phyloP scores from a whole-genome alignment of 2,888 invertebrate genomes.

The Mythimna loreyi region DNA sequence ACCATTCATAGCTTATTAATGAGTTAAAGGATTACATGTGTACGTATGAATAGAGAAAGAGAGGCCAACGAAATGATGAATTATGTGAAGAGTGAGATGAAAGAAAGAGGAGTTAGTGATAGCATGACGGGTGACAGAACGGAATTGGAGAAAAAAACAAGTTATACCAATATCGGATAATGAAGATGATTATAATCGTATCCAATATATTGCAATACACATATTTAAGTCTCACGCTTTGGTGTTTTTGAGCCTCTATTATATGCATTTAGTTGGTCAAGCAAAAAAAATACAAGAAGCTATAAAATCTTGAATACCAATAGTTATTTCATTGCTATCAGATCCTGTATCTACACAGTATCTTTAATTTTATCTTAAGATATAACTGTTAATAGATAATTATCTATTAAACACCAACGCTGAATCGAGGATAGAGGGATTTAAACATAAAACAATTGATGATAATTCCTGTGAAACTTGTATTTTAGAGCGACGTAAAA shows the following conservation, averaged over 20 bases:
- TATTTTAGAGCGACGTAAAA: background rate
- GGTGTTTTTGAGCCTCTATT: background rate
- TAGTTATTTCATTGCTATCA: background rate
- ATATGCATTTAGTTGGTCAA: background rate
- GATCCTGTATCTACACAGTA: constrained; percentile 1
- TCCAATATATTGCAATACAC: too few relatives aligned
- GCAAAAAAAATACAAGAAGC: background rate
- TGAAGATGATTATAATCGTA: too few relatives aligned
- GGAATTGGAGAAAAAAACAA: too few relatives aligned
- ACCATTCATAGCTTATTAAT: background rate
- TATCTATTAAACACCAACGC: constrained; percentile 14
- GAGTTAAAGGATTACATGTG: too few relatives aligned
- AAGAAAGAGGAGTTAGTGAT: too few relatives aligned
- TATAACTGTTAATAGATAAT: constrained; percentile 24
- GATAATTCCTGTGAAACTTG: background rate
- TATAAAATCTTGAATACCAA: background rate
- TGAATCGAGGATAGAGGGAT: background rate
- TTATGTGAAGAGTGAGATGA: too few relatives aligned
- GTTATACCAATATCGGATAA: too few relatives aligned
- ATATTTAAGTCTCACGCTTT: too few relatives aligned
- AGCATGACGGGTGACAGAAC: too few relatives aligned
- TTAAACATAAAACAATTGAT: constrained; percentile 13
- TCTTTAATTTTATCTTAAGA: constrained; percentile 22
- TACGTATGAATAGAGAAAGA: too few relatives aligned
- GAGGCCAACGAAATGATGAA: too few relatives aligned